Evolutionary conservation across 2,888 invertebrate species (phyloP).

Genomic region (Sturmia bella): DNA sequence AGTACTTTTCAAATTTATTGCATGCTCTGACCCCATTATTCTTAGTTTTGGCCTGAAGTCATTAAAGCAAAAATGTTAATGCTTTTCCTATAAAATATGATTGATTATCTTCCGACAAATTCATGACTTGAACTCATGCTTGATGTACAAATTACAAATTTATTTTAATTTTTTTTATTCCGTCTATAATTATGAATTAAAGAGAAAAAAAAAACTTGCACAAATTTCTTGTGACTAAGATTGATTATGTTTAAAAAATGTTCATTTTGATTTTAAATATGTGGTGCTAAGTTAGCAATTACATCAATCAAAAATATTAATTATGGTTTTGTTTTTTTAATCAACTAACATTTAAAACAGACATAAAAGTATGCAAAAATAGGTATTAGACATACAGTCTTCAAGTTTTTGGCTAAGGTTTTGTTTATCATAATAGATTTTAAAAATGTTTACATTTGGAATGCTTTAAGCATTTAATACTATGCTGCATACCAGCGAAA

Average conservation of each 20-base stretch:
- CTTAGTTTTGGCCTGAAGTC: not conserved
- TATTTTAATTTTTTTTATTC: conserved; percentile 4
- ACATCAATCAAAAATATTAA: conserved; percentile 64
- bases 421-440: too few species aligned
- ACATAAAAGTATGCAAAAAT: too few species aligned
- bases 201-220: conserved; percentile 27
- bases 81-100: conserved; percentile 34
- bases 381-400: too few species aligned
- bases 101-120: conserved; percentile 60
- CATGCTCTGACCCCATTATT: too few species aligned
- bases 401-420: too few species aligned
- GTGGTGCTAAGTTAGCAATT: conserved; percentile 33
- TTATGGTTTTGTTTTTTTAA: conserved; percentile 43
- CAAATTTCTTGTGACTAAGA: conserved; percentile 59
- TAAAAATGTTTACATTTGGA: too few species aligned
- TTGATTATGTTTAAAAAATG: conserved; percentile 65
- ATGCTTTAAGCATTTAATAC: too few species aligned
- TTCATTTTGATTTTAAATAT: too few species aligned
- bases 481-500: too few species aligned
- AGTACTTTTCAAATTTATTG: too few species aligned
- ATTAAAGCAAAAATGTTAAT: conserved; percentile 3
- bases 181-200: too few species aligned
- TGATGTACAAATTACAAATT: conserved; percentile 60
- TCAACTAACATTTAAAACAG: too few species aligned
- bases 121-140: conserved; percentile 59